Percentiles rank a stretch among this genome's conserved stretches.
Evolutionary conservation across 2,888 invertebrate species (phyloP).

Genomic region (Parapristionchus giblindavisi): DNA sequence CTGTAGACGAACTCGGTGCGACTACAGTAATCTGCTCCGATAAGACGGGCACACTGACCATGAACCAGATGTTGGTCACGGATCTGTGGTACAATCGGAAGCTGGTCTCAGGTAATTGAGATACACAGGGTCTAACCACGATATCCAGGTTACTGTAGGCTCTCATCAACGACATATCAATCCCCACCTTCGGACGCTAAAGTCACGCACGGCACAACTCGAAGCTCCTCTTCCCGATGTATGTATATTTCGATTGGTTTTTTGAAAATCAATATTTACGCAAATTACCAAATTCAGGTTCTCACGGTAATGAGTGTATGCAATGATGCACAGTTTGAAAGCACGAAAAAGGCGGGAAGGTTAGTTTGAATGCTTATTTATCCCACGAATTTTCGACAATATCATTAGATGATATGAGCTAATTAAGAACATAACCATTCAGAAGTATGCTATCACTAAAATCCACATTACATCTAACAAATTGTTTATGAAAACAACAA

Average conservation of each 20-base stretch:
- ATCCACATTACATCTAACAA: background rate
- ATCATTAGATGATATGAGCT: background rate
- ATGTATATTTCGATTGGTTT: too few species aligned
- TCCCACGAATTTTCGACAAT: too few species aligned
- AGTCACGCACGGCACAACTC: background rate
- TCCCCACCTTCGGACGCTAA: slow-evolving; percentile 11
- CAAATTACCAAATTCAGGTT: too few species aligned
- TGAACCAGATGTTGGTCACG: slow-evolving; percentile 84
- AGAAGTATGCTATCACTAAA: background rate
- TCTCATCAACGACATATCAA: slow-evolving; percentile 3
- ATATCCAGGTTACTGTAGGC: background rate
- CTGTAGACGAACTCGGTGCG: slow-evolving; percentile 80
- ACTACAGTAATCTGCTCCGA: slow-evolving; percentile 93
- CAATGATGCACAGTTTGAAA: slow-evolving; percentile 64
- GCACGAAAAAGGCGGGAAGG: slow-evolving; percentile 40
- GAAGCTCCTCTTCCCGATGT: slow-evolving; percentile 35
- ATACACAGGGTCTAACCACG: background rate
- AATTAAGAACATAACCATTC: background rate
- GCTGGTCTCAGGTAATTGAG: slow-evolving; percentile 40
- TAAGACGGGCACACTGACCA: slow-evolving; percentile 96
- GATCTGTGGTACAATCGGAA: slow-evolving; percentile 63
- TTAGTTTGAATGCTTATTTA: background rate
- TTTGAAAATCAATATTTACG: too few species aligned
- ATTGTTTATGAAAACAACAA: background rate
- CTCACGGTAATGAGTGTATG: slow-evolving; percentile 65